These are phyloP conservation scores for Montipora sp. DNA, from an alignment of 64 coral and sea anemone species.

Conservation along the genomic window DNA sequence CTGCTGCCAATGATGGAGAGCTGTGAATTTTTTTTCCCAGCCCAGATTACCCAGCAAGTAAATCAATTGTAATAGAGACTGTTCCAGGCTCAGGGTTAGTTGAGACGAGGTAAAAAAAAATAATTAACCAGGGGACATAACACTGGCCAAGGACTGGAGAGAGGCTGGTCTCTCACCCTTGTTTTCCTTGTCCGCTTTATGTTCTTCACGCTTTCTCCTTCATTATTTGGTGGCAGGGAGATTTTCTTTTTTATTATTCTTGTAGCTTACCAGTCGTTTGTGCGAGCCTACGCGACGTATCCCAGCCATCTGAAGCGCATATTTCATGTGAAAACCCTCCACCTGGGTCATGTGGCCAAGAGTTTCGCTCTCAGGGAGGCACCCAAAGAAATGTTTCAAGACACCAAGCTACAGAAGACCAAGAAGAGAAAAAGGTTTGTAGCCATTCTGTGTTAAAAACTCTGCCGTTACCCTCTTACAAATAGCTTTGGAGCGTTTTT, in stretches of 20 bases:
- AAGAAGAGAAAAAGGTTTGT: constrained; percentile 48
- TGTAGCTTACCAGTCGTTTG: constrained; percentile 93
- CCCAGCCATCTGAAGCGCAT: constrained; percentile 86
- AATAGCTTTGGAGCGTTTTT: no score
- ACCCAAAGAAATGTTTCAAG: constrained; percentile 78
- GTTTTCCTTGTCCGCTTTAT: no score
- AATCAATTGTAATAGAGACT: no score
- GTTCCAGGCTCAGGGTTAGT: no score
- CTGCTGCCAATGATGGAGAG: no score
- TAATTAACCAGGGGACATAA: no score
- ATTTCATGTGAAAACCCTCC: constrained; percentile 88
- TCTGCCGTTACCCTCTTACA: background rate
- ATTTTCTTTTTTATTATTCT: constrained; percentile 1
- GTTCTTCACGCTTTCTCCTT: no score
- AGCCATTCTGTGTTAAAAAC: background rate
- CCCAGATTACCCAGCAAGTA: no score
- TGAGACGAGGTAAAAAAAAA: no score
- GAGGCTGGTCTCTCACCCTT: no score
- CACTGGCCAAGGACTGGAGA: no score
- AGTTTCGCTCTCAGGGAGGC: constrained; percentile 93
- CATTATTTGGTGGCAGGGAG: background rate
- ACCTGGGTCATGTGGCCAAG: constrained; percentile 97
- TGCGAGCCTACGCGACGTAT: constrained; percentile 88
- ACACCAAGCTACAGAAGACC: constrained; percentile 27
- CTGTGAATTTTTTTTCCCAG: no score